A percentile compares a stretch with the other conserved stretches of the same genome.
Conservation (phyloP, 1,140 invertebrate genomes). For the Oryzaephilus surinamensis region DNA sequence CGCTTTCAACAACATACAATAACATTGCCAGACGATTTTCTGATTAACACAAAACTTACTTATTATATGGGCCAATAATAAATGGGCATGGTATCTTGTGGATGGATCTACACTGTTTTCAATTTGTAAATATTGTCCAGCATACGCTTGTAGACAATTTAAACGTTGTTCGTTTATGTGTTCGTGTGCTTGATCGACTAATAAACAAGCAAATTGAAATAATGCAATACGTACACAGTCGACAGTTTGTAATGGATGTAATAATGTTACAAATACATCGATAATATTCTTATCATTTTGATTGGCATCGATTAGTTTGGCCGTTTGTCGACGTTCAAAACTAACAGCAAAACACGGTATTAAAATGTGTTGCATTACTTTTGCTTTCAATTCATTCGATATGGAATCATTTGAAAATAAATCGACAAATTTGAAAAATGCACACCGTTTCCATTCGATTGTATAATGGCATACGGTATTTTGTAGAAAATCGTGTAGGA, state of each 20-base stretch:
- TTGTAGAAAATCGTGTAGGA: constrained; percentile 87
- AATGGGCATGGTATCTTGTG: constrained; percentile 92
- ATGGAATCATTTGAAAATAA: constrained; percentile 67
- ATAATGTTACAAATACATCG: constrained; percentile 84
- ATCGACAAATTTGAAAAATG: constrained; percentile 93
- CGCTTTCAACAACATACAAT: constrained; percentile 91
- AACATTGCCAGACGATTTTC: constrained; percentile 92
- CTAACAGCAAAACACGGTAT: constrained; percentile 90
- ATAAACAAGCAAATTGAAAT: constrained; percentile 86
- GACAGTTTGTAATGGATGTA: constrained; percentile 78
- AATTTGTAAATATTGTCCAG: constrained; percentile 90
- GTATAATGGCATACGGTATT: constrained; percentile 87
- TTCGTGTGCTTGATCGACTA: constrained; percentile 89
- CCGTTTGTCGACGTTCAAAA: constrained; percentile 85
- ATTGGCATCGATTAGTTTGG: constrained; percentile 76
- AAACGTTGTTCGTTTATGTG: constrained; percentile 89
- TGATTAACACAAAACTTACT: constrained; percentile 97
- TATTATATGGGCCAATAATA: constrained; percentile 95
- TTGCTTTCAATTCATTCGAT: constrained; percentile 38
- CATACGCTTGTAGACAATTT: constrained; percentile 91
- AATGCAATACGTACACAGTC: constrained; percentile 87
- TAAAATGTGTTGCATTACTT: constrained; percentile 86
- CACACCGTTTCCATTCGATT: constrained; percentile 87
- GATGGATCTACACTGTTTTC: constrained; percentile 95
- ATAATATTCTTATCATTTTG: constrained; percentile 82